Base-by-base conservation (phyloP, 2,888 invertebrate genomes). In the Laothoe populi region DNA sequence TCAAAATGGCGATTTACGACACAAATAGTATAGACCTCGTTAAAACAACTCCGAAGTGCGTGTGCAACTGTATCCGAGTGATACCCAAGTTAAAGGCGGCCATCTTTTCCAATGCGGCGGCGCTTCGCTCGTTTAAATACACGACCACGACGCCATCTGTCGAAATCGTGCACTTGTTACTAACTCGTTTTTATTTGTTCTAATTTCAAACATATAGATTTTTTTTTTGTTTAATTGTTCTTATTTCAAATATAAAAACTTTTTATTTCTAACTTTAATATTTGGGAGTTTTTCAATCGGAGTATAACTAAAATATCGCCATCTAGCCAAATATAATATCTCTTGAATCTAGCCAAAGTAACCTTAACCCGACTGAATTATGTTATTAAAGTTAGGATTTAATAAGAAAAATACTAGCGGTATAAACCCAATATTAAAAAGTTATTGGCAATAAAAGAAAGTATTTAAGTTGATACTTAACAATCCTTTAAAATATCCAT, bases 81-180 rank as follows among this genome's bases (percentile, higher is more conserved):
- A 78, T 68, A 40, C 80, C 81, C 62, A 79, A 69, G 63, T 78
- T 79, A 64, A 65, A 69, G 62, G 78, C 79, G 24, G 72, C 77
- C 66, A 77, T 57, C 23, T 73, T 66, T 71, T 79, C 77, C 66
- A 77, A 69, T 61, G 65, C 66, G 60, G 76, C 77, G 61, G 74
- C 73, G 64, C 76, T 75, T 48, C 66, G 64, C 13, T 68, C 64
- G 23, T 67, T 64, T 63, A 69, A 64, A 61, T 70, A 31, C 64
- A 66, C 68, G 66, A 67, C 58, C 23, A 67, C 69, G 65, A 60
- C 71, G 64, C 70, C 72, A 75, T 71, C 79, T 79, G 78, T 70
- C 72, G 71, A 75, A 67, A 75, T 60, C 75, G 63, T 68, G 49
- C 49, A 61, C 60, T 53, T 35, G 53, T 53, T 53, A 53, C 53